Evolutionary conservation across 2,888 invertebrate species (phyloP).

Genomic region (Axea sp.): DNA sequence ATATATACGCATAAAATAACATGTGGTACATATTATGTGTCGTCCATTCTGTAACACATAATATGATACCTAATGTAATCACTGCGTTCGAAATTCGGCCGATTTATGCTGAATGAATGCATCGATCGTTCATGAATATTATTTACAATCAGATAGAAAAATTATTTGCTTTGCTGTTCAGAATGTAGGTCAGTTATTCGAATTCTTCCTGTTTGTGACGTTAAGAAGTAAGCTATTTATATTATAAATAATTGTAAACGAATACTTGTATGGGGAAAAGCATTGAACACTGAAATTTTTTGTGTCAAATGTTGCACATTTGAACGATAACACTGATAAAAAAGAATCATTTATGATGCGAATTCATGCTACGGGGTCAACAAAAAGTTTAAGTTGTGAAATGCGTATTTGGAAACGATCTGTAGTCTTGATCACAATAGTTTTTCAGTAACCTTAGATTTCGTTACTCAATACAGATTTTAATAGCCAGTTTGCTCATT

Average conservation of each 20-base stretch:
- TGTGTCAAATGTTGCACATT: too few species aligned
- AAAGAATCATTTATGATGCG: too few species aligned
- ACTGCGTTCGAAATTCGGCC: constrained; percentile 41
- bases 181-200: constrained; percentile 7
- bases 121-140: constrained; percentile 43
- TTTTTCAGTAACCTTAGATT: constrained; percentile 43
- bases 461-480: constrained; percentile 39
- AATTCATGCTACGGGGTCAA: too few species aligned
- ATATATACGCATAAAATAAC: constrained; percentile 58
- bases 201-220: too few species aligned
- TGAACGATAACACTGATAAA: too few species aligned
- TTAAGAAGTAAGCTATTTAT: too few species aligned
- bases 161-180: constrained; percentile 13
- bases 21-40: constrained; percentile 36
- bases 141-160: constrained; percentile 25
- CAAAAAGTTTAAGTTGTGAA: too few species aligned
- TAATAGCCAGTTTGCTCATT: constrained; percentile 37
- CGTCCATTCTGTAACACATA: constrained; percentile 46
- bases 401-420: too few species aligned
- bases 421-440: constrained; percentile 49
- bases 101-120: constrained; percentile 26
- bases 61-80: constrained; percentile 57
- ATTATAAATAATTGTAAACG: too few species aligned
- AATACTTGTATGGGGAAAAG: too few species aligned
- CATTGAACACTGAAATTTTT: too few species aligned